Evolutionary conservation across 2,113 vertebrate species (phyloP).

Genomic region (Chiloscyllium plagiosum): DNA sequence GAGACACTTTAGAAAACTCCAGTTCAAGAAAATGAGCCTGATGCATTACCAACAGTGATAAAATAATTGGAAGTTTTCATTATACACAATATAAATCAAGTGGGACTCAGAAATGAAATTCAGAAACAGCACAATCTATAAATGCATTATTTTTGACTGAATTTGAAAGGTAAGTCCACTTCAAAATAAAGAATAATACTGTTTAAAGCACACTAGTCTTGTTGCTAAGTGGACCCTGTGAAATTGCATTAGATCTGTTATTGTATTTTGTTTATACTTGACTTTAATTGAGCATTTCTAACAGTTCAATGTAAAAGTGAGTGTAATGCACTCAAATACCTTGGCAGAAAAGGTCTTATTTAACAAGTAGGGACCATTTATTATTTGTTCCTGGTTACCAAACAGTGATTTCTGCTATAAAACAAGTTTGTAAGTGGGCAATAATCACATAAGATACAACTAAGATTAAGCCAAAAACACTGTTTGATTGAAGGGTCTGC

Average conservation of each 20-base stretch:
- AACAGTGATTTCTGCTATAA: background rate
- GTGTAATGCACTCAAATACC: background rate
- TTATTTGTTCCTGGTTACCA: background rate
- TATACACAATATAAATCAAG: too few relatives aligned
- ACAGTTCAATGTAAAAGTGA: background rate
- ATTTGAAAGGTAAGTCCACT: background rate
- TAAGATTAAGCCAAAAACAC: background rate
- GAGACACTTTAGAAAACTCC: background rate
- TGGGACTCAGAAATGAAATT: background rate
- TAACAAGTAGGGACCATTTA: background rate
- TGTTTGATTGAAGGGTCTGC: background rate
- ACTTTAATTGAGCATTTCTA: background rate
- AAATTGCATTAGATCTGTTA: background rate
- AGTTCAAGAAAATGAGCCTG: background rate
- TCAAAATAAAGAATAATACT: background rate
- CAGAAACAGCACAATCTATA: background rate
- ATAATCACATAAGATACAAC: background rate
- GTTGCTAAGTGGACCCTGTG: background rate
- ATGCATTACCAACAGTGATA: background rate
- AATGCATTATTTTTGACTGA: background rate
- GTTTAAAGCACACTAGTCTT: background rate
- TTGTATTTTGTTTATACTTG: background rate
- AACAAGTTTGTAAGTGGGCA: background rate
- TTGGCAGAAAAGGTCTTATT: background rate
- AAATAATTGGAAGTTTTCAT: background rate